Base-by-base conservation (phyloP, 2,113 vertebrate species). In the Argyrosomus japonicus region DNA sequence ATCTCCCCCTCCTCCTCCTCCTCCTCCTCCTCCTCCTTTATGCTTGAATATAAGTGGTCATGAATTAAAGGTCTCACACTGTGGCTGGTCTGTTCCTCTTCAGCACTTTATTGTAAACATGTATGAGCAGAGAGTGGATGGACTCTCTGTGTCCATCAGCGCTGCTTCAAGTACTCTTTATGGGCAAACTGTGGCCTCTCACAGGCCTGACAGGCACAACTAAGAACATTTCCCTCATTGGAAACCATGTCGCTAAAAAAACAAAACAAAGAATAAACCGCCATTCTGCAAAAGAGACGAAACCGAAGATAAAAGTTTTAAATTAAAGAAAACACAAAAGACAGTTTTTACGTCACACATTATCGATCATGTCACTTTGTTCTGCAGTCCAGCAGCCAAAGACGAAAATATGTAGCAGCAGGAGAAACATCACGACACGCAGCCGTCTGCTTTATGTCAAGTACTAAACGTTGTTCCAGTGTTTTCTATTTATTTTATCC, bases 61-160 rank as follows among this genome's bases (percentile, higher is more conserved):
- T 75, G 57, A 27, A 71, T 54, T 67, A n/a, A 63, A 54, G 18
- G 47, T 68, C 62, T 75, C 69, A 83, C 58, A 19, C 54, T 8
- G 27, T 4, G 6, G 27, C 6, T 4, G 1, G 21, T 64, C 5
- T 70, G 58, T 77, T 73, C 48, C 15, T 48, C 3, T 64, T 64
- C 65, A 65, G 75, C 67, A 61, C 29, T 91, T 90, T 89, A 91
- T 87, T 92, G 57, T 88, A 87, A 89, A 88, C 79, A 65, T 23
- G 53, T 21, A 48, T 14, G 53, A 72, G 21, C 62, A 68, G 1
- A 75, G n/a, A 67, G n/a, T 14, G 25, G 2, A 27, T 5, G 19
- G 32, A 29, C 17, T 19, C 47, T 72, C 67, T 73, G 69, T 71
- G 82, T 58, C 68, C 68, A 29, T 12, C 61, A 56, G 17, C 36